Evolutionary conservation across 2,888 invertebrate genomes (phyloP).

Genomic region (Epinotia brunnichana): DNA sequence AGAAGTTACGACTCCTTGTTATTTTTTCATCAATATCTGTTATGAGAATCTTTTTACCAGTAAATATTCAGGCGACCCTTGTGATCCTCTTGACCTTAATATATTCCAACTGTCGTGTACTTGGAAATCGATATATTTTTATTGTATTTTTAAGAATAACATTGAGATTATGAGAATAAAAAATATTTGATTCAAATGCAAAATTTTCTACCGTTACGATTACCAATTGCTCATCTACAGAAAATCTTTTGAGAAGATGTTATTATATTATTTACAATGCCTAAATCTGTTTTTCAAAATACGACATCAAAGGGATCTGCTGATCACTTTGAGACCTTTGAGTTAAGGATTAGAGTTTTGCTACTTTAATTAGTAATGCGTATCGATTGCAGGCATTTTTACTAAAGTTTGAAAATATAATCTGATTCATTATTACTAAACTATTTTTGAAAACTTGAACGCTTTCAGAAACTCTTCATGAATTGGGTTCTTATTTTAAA

Average conservation of each 20-base stretch:
- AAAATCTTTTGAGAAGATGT: constrained; percentile 6
- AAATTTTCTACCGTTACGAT: constrained; percentile 32
- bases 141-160: constrained; percentile 41
- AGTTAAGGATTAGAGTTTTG: neutral
- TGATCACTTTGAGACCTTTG: neutral
- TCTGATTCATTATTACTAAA: neutral
- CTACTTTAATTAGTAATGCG: neutral
- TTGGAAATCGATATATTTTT: constrained; percentile 59
- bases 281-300: constrained; percentile 4
- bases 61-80: constrained; percentile 60
- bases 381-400: neutral
- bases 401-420: neutral
- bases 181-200: constrained; percentile 41
- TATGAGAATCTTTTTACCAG: constrained; percentile 71
- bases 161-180: constrained; percentile 36
- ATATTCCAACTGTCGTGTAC: constrained; percentile 66
- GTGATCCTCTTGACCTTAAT: constrained; percentile 64
- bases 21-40: constrained; percentile 79
- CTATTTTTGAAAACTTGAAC: neutral
- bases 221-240: constrained; percentile 8
- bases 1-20: constrained; percentile 66
- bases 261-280: neutral
- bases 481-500: neutral
- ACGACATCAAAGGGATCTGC: neutral
- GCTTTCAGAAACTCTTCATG: neutral